A percentile compares a stretch with the other conserved stretches of the same genome.
Conservation (phyloP, 2,113 vertebrate species). For the Cyphomyrus discorhynchus region DNA sequence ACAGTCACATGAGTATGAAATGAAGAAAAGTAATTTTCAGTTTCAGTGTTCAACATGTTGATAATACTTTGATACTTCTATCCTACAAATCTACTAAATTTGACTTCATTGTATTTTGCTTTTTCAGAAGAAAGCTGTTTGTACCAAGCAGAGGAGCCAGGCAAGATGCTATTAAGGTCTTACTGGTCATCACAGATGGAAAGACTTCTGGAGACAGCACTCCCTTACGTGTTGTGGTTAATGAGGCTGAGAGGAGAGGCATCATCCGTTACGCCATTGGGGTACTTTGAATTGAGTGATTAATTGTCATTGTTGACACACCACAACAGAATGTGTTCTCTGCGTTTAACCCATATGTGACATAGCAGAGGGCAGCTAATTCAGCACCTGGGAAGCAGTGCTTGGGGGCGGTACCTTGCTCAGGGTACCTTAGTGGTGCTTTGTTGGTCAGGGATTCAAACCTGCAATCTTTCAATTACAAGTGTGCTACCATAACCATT, state of each 20-base stretch:
- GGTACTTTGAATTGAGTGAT: conserved; percentile 26
- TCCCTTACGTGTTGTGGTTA: conserved; percentile 23
- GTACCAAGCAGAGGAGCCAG: conserved; percentile 36
- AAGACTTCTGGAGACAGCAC: conserved; percentile 32
- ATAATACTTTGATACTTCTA: background rate
- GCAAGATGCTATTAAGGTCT: conserved; percentile 40
- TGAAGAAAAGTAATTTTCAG: background rate
- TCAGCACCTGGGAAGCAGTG: too few species aligned
- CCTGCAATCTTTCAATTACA: too few species aligned
- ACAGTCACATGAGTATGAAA: background rate
- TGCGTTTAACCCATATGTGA: too few species aligned
- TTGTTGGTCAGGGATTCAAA: too few species aligned
- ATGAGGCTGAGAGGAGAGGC: conserved; percentile 31
- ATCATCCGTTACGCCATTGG: conserved; percentile 48
- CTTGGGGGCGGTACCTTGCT: too few species aligned
- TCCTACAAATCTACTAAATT: background rate
- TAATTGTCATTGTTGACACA: too few species aligned
- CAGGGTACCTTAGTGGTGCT: too few species aligned
- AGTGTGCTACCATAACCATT: too few species aligned
- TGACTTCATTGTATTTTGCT: background rate
- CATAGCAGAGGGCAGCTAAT: too few species aligned
- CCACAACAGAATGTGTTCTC: too few species aligned
- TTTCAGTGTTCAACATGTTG: background rate
- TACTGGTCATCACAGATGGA: conserved; percentile 54
- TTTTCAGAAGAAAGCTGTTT: conserved; percentile 36